Evolutionary conservation across 2,113 vertebrate species (phyloP), one percentile per base, ranked within the genome.

Genomic region (Phasianus colchicus): DNA sequence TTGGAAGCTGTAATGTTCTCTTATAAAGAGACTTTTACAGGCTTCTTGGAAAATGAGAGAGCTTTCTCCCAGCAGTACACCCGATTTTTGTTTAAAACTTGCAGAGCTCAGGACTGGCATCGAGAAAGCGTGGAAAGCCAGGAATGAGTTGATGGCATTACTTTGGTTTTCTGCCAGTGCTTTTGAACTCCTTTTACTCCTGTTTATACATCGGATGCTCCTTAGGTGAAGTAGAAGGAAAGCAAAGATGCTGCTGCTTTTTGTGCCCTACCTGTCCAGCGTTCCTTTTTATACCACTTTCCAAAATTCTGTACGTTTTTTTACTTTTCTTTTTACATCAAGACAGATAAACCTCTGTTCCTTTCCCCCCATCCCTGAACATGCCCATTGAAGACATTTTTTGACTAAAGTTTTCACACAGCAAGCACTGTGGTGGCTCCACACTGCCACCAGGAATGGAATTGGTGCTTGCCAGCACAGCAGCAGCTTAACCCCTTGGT

Each of bases 401-500:
- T 32, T 1, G 48, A 32, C 1, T 0, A 3, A 94, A 96, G 24
- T 94, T 96, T 92, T 83, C 90, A 21, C 43, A 87, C 36, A 78
- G 45, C 30, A 45, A 93, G 73, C 40, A 16, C 38, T 7, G 69
- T 54, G n/a, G 83, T 25, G 80, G 78, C 96, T 94, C 96, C 54
- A 93, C 91, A 80, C 71, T 93, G 83, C 96, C 90, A 84, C 89
- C 85, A 85, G 54, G 86, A 96, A 96, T 50, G 79, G 77, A 91
- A 93, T 79, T n/a, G 73, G 30, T 34, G 21, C 69, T 91, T 79
- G 38, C 79, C 76, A 80, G 54, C 54, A 1, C n/a, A 47, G 42
- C 71, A 45, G 57, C 43, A 9, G 30, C 86, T 98, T 98, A 98
- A 98, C 97, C 95, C 96, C 50, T 97, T 94, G 67, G 85, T 95